phyloP scores from a whole-genome alignment of 1,140 invertebrate species.

The Contarinia nasturtii region DNA sequence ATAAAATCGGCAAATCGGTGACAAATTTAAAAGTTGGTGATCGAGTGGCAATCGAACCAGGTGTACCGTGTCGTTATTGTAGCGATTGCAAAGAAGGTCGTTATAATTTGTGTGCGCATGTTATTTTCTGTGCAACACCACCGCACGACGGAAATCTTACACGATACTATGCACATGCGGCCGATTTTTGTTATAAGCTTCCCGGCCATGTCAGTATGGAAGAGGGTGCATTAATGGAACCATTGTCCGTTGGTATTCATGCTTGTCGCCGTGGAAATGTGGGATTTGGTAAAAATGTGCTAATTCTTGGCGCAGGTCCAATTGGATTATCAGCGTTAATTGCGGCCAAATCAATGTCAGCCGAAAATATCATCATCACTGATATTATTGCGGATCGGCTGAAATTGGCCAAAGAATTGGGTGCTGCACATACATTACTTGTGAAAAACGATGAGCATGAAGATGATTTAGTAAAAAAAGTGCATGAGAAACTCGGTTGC shows the following conservation, averaged over 20 bases:
- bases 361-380: conserved; percentile 56
- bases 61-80: conserved; percentile 64
- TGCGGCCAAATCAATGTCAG: conserved; percentile 74
- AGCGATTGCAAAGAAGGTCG: conserved; percentile 60
- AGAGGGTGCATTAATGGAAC: conserved; percentile 80
- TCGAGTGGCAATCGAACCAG: conserved; percentile 76
- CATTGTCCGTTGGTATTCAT: conserved; percentile 74
- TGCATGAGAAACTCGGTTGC: conserved; percentile 38
- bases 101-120: conserved; percentile 72
- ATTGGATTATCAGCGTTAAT: conserved; percentile 69
- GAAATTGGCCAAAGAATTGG: conserved; percentile 52
- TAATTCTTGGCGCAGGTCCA: conserved; percentile 74
- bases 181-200: conserved; percentile 78
- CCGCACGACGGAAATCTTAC: conserved; percentile 62
- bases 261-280: conserved; percentile 54
- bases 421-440: conserved; percentile 47
- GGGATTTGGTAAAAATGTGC: conserved; percentile 44
- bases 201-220: conserved; percentile 69
- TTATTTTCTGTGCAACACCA: conserved; percentile 73
- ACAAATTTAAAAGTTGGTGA: conserved; percentile 57
- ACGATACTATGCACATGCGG: conserved; percentile 65
- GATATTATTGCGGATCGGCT: conserved; percentile 53
- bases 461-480: conserved; percentile 33
- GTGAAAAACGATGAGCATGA: conserved; percentile 31
- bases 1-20: conserved; percentile 42